Evolutionary conservation across 2,888 invertebrate genomes (phyloP).

Genomic region (Drosophila melanosoma): DNA sequence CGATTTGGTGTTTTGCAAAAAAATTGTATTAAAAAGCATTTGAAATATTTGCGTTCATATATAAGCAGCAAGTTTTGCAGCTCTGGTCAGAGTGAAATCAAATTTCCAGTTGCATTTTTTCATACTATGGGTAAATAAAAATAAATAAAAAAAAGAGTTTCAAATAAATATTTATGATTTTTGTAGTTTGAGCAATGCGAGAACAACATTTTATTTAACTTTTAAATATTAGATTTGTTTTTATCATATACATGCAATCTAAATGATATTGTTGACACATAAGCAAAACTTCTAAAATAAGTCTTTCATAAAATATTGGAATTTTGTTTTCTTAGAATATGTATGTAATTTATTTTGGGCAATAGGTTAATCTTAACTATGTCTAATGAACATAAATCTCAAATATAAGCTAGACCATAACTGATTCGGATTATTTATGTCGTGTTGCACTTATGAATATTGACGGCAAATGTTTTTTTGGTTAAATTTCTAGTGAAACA

Average conservation of each 20-base stretch:
- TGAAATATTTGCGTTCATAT: not conserved
- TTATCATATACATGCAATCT: not conserved
- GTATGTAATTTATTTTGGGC: constrained; percentile 18
- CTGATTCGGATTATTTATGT: not conserved
- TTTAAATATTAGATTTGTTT: not conserved
- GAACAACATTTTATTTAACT: not conserved
- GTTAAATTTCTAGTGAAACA: constrained; percentile 27
- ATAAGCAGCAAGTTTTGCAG: not conserved
- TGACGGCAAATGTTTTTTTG: constrained; percentile 6
- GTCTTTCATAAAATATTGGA: not conserved
- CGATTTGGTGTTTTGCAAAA: constrained; percentile 23
- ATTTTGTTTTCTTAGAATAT: not conserved
- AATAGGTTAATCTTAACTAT: constrained; percentile 10
- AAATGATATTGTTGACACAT: not conserved
- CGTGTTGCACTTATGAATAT: not conserved
- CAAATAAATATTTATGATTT: not conserved
- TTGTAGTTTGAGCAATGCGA: no score
- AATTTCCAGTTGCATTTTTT: not conserved
- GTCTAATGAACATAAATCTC: constrained; percentile 31
- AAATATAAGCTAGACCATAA: constrained; percentile 24
- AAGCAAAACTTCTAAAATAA: not conserved
- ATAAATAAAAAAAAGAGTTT: not conserved
- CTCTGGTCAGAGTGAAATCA: not conserved
- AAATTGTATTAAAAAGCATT: not conserved
- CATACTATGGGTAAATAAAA: not conserved